Base-by-base conservation (phyloP, 2,888 invertebrate species). In the Sthenelais limicola region DNA sequence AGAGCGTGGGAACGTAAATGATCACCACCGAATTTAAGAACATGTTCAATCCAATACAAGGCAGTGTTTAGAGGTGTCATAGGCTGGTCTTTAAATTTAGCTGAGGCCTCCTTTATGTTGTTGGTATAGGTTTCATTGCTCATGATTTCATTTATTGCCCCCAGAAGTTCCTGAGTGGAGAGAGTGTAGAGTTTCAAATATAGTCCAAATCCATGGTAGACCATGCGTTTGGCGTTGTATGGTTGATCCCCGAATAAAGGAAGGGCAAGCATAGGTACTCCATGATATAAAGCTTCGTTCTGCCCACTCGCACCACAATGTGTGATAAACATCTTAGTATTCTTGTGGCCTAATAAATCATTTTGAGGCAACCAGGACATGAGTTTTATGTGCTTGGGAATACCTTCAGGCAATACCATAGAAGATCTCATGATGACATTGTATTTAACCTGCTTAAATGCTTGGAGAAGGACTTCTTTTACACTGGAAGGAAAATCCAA, bases 41-140 rank as follows among this genome's bases (percentile, higher is more conserved):
- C 77, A 68, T 82, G 80, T 66, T 82, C 81, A n/a, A 82, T 70
- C 80, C 81, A 82, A 35, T 70, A 79, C 3, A 78, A 79, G 3
- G 80, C 81, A 47, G 77, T 73, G 30, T 80, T 72, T 35, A 56
- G 33, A 5, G 82, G 80, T 30, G 69, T 73, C 38, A 72, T 49
- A 47, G 71, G 70, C 24, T 74, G 58, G n/a, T 68, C 67, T 5
- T 71, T 62, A 28, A n/a, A n/a, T n/a, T n/a, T n/a, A n/a, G n/a
- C n/a, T n/a, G n/a, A n/a, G n/a, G n/a, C n/a, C n/a, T n/a, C n/a
- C n/a, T n/a, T n/a, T n/a, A n/a, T n/a, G n/a, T n/a, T n/a, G n/a
- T n/a, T n/a, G n/a, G n/a, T n/a, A n/a, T n/a, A n/a, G n/a, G n/a
- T n/a, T n/a, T n/a, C n/a, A n/a, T n/a, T n/a, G n/a, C n/a, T n/a